phyloP scores from a whole-genome alignment of 1,140 invertebrate species.

The Achatina immaculata region DNA sequence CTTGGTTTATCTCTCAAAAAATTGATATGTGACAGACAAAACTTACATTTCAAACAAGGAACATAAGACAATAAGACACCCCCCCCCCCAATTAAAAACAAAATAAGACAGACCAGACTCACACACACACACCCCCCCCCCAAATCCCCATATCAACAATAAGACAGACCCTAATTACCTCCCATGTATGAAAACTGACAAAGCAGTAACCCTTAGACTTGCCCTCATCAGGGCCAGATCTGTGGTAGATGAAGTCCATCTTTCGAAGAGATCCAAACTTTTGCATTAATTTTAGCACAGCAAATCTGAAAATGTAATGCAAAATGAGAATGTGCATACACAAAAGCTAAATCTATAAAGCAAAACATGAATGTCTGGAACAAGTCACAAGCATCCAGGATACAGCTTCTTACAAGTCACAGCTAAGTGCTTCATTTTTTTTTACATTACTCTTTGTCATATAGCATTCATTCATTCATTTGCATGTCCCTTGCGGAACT shows the following conservation, averaged over 20 bases:
- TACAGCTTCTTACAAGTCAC: too few species aligned
- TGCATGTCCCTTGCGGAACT: too few species aligned
- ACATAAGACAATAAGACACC: too few species aligned
- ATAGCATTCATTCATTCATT: too few species aligned
- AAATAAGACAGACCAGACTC: too few species aligned
- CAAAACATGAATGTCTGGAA: conserved; percentile 5
- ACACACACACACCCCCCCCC: too few species aligned
- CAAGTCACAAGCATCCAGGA: background rate
- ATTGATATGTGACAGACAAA: too few species aligned
- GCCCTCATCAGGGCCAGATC: conserved; percentile 86
- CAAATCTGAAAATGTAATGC: conserved; percentile 77
- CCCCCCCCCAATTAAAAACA: too few species aligned
- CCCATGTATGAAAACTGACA: conserved; percentile 82
- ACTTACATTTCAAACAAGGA: too few species aligned
- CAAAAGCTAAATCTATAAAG: too few species aligned
- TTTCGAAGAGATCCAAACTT: conserved; percentile 91
- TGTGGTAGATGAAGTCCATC: conserved; percentile 94
- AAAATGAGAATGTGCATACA: background rate
- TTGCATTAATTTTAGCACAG: conserved; percentile 93
- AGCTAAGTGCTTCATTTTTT: too few species aligned
- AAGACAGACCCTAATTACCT: conserved; percentile 69
- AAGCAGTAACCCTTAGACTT: conserved; percentile 94
- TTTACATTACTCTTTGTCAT: conserved; percentile 46
- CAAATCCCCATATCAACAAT: background rate
- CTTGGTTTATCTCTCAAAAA: too few species aligned